A percentile compares a stretch with the other conserved stretches of the same genome.
Conservation (phyloP, 2,797 vertebrate species). For the Pampus argenteus region DNA sequence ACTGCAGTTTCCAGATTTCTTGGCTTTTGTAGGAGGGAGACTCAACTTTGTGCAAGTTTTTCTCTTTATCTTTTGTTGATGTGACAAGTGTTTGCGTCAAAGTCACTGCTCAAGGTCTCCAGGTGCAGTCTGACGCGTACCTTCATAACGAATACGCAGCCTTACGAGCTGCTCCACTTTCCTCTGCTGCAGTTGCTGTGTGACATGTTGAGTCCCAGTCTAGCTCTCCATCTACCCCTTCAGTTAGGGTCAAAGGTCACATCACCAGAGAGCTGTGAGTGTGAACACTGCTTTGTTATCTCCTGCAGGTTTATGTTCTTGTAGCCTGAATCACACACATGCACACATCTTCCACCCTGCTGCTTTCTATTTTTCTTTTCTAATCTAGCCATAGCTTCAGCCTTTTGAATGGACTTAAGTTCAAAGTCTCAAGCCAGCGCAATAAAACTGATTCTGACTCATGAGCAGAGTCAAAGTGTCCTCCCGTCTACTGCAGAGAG, state of each 20-base stretch:
- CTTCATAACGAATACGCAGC: not conserved
- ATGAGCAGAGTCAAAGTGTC: not conserved
- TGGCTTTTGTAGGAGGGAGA: slow-evolving; percentile 54
- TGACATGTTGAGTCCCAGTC: slow-evolving; percentile 20
- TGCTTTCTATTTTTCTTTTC: not conserved
- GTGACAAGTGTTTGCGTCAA: not conserved
- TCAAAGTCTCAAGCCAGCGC: not conserved
- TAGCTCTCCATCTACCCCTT: slow-evolving; percentile 17
- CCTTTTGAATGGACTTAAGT: slow-evolving; percentile 6
- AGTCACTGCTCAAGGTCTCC: slow-evolving; percentile 39
- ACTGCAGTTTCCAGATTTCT: slow-evolving; percentile 59
- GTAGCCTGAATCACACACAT: slow-evolving; percentile 46
- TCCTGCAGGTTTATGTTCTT: slow-evolving; percentile 24
- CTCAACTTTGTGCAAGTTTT: slow-evolving; percentile 35
- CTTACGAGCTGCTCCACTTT: not conserved
- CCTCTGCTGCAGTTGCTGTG: slow-evolving; percentile 16
- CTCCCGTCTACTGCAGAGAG: not conserved
- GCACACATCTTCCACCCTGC: slow-evolving; percentile 25
- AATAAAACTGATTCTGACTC: not conserved
- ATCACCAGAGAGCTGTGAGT: slow-evolving; percentile 46
- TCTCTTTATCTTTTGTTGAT: slow-evolving; percentile 45
- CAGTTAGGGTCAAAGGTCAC: slow-evolving; percentile 65
- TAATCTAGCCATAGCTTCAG: slow-evolving; percentile 3
- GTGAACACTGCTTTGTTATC: slow-evolving; percentile 65
- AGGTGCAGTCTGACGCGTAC: not conserved